Conservation (phyloP, 2,888 invertebrate species). For the Melangyna quadrimaculata region DNA sequence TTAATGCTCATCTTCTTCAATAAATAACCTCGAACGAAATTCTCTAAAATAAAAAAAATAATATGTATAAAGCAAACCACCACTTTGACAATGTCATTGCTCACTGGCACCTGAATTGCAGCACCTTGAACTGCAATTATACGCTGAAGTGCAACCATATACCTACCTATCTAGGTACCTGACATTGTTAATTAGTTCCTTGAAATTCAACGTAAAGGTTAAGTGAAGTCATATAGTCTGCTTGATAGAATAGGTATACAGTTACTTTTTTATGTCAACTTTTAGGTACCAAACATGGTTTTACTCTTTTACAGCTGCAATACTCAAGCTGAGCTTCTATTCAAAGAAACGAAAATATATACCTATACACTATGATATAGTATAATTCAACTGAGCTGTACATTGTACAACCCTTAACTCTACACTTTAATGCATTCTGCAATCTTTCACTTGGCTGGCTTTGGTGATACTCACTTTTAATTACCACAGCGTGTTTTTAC, state of each 20-base stretch:
- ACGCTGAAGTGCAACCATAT: conserved; percentile 31
- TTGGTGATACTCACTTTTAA: conserved; percentile 54
- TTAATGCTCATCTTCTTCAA: not conserved
- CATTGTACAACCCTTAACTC: not conserved
- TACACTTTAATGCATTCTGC: not conserved
- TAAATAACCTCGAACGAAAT: not conserved
- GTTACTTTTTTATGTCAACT: no score
- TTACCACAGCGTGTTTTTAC: conserved; percentile 58
- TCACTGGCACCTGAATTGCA: not conserved
- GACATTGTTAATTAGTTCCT: conserved; percentile 59
- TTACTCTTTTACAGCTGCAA: not conserved
- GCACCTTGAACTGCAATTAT: conserved; percentile 55
- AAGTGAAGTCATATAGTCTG: conserved; percentile 52
- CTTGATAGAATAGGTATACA: no score
- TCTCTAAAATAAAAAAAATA: not conserved
- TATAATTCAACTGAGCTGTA: conserved; percentile 1
- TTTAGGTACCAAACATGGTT: not conserved
- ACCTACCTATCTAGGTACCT: no score
- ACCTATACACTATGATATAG: no score
- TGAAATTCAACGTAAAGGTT: conserved; percentile 46
- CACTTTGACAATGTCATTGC: not conserved
- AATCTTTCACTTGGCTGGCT: conserved; percentile 43
- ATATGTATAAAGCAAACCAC: not conserved
- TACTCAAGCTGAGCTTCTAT: not conserved
- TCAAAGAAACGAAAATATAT: not conserved